phyloP scores from a whole-genome alignment of 2,888 invertebrate genomes.

The Steinernema hermaphroditum region DNA sequence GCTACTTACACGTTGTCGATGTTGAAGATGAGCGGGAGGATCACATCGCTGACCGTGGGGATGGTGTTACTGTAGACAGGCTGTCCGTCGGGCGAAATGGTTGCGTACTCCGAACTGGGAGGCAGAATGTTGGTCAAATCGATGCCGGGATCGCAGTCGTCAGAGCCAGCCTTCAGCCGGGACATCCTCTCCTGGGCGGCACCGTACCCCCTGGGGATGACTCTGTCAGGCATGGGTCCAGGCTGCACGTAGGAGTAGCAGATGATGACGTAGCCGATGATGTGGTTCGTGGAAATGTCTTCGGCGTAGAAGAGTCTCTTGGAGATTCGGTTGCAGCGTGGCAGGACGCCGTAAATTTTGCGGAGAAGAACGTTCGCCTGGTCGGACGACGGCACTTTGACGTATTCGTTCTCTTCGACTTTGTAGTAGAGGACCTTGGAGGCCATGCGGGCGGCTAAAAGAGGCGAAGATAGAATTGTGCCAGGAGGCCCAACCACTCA shows the following conservation, averaged over 20 bases:
- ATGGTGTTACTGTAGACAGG: constrained; percentile 25
- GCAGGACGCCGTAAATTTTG: constrained; percentile 19
- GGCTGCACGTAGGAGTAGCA: constrained; percentile 6
- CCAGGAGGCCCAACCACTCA: neutral
- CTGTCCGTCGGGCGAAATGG: neutral
- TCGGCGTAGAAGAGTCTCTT: constrained; percentile 25
- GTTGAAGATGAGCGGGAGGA: constrained; percentile 19
- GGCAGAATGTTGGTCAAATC: constrained; percentile 19
- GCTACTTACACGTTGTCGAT: constrained; percentile 6
- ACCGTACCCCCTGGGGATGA: constrained; percentile 9
- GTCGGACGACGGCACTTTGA: constrained; percentile 2
- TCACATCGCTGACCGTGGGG: constrained; percentile 18
- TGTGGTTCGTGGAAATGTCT: constrained; percentile 14
- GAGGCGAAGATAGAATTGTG: neutral
- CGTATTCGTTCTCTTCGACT: constrained; percentile 21
- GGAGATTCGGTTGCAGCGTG: constrained; percentile 20
- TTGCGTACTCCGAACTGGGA: neutral
- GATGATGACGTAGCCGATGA: constrained; percentile 15
- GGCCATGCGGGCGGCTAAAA: constrained; percentile 13
- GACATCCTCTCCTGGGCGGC: constrained; percentile 20
- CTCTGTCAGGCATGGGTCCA: constrained; percentile 18
- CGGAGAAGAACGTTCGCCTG: constrained; percentile 24
- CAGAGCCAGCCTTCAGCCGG: constrained; percentile 11
- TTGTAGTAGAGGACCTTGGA: constrained; percentile 28
- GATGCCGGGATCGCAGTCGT: constrained; percentile 22